Conservation (phyloP, 2,888 invertebrate species). For the Masnerella sp. region DNA sequence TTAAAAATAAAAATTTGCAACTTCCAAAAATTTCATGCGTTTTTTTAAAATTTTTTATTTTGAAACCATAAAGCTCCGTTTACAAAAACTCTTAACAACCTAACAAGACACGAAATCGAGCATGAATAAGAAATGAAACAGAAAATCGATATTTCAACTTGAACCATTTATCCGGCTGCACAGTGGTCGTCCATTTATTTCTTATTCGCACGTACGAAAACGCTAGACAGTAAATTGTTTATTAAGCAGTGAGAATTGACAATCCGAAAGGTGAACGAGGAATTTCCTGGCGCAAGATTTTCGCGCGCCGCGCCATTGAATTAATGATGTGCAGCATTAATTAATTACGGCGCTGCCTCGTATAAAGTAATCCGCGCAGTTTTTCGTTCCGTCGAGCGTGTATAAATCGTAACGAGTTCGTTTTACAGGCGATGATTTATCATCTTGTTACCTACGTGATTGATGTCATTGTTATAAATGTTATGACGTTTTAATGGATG, state of each 20-base stretch:
- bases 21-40: too few species aligned
- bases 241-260: not conserved
- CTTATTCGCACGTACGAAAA: not conserved
- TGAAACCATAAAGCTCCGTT: too few species aligned
- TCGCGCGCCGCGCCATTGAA: constrained; percentile 8
- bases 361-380: constrained; percentile 43
- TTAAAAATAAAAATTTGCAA: too few species aligned
- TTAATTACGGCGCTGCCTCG: constrained; percentile 45
- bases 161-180: constrained; percentile 2
- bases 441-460: constrained; percentile 47
- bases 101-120: not conserved
- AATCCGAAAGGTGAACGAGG: constrained; percentile 2
- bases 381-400: constrained; percentile 39
- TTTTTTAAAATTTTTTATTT: too few species aligned
- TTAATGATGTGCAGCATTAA: constrained; percentile 42
- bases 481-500: constrained; percentile 35
- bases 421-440: constrained; percentile 46
- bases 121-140: constrained; percentile 6
- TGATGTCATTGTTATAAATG: constrained; percentile 54
- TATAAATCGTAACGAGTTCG: constrained; percentile 44
- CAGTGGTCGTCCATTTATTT: not conserved
- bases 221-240: not conserved
- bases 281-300: too few species aligned
- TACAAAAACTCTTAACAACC: too few species aligned
- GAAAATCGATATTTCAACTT: constrained; percentile 12